Conservation (phyloP, 2,797 vertebrate genomes). For the Hybognathus amarus region DNA sequence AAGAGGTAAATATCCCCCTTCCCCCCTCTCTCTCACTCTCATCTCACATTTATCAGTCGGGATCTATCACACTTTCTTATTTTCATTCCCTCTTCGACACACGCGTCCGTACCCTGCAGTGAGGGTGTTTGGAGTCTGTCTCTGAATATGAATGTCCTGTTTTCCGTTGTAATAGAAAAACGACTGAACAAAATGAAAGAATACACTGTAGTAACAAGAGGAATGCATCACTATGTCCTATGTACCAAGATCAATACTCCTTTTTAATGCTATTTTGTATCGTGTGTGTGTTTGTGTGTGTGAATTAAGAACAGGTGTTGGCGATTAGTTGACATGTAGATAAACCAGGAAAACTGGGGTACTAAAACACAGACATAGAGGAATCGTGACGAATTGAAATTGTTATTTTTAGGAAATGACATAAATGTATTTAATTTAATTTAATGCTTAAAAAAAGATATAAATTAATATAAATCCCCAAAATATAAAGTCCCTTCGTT, state of each 20-base stretch:
- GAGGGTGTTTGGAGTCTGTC: slow-evolving; percentile 23
- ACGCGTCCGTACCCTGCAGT: slow-evolving; percentile 13
- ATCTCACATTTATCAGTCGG: slow-evolving; percentile 32
- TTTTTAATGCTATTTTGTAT: slow-evolving; percentile 10
- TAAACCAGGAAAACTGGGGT: no score
- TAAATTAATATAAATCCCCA: no score
- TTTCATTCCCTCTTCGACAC: slow-evolving; percentile 37
- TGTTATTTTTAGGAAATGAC: no score
- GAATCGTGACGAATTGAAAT: no score
- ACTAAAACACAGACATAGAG: no score
- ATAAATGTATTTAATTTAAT: no score
- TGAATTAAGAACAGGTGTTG: no score
- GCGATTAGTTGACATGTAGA: no score
- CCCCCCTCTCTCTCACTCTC: slow-evolving; percentile 37
- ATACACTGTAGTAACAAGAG: slow-evolving; percentile 9
- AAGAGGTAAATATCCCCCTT: slow-evolving; percentile 46
- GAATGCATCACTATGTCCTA: slow-evolving; percentile 5
- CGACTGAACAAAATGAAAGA: slow-evolving; percentile 21
- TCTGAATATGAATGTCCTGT: slow-evolving; percentile 49
- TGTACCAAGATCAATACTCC: no score
- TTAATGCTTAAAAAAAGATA: not conserved
- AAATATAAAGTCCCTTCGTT: not conserved
- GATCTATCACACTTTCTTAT: slow-evolving; percentile 48
- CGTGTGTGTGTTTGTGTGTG: no score
- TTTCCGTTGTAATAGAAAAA: slow-evolving; percentile 17